Evolutionary conservation across 2,888 invertebrate genomes (phyloP), one percentile per base, ranked within the genome.

Genomic region (Calliopum simillimum): DNA sequence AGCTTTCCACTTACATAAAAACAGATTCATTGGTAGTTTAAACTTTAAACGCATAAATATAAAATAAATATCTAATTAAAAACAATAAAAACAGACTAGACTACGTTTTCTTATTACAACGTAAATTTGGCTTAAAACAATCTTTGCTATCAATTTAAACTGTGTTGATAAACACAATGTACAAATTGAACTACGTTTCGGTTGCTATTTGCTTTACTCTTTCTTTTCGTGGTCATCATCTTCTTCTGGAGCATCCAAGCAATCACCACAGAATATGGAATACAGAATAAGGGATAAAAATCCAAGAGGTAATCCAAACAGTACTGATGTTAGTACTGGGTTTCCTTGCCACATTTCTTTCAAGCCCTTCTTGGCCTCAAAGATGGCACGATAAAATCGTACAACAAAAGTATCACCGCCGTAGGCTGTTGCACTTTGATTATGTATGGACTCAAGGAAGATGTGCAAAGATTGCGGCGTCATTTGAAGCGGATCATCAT

Each of bases 191-290:
- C 67, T 69, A 69, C 69, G 71, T 62, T 71, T 67, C 70, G 63
- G 63, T 69, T 46, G 53, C 65, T 70, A 6, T 8, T 33, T 33
- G 23, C 33, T 70, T 77, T 86, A 88, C 75, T 88, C 88, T 70
- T 86, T 86, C 78, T 88, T 88, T 71, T 87, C 88, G 75, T 88
- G 88, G 44, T 84, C 82, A 51, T 86, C 86, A 49, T 82, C 84
- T 1, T 94, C 94, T 69, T 95, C 96, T 58, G 94, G 93, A 1
- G 95, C 95, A 84, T 97, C 98, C 75, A 97, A 88, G 79, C 98
- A 96, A 84, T 99, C 98, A 66, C 96, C 94, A 84, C 98, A 99
- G 87, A 97, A 99, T 74, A 98, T 93, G 2, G 97, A 96, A 85
- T 99, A 99, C 83, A 96, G 92, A 79, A 99, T 98, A 21, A 99